Conservation (phyloP, 2,113 vertebrate genomes). For the Entelurus aequoreus region DNA sequence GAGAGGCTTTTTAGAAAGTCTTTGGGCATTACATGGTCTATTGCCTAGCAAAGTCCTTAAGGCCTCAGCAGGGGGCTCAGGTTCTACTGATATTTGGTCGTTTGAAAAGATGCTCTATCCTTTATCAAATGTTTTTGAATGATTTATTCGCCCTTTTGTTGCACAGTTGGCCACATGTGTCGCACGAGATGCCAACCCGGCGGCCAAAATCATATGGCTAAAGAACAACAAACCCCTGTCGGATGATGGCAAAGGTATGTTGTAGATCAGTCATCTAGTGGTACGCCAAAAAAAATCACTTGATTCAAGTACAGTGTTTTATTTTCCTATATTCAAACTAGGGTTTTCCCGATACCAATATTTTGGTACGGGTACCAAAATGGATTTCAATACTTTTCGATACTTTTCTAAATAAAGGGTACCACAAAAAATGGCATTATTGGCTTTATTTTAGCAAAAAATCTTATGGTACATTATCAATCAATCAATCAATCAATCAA, state of each 20-base stretch:
- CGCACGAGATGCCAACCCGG: constrained; percentile 79
- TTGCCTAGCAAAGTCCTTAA: constrained; percentile 30
- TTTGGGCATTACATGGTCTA: constrained; percentile 59
- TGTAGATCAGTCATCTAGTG: neutral
- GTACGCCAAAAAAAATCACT: no score
- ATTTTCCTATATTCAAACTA: no score
- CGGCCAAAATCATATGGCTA: constrained; percentile 83
- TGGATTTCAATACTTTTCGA: no score
- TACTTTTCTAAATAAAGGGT: no score
- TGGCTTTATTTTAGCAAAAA: no score
- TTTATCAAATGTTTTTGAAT: neutral
- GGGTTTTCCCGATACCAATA: no score
- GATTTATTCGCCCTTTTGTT: constrained; percentile 37
- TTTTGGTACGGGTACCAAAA: no score
- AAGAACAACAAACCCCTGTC: constrained; percentile 73
- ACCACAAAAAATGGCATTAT: no score
- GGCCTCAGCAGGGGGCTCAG: neutral
- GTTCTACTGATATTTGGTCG: neutral
- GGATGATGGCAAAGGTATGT: constrained; percentile 74
- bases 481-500: no score
- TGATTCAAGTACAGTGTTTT: no score
- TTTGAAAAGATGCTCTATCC: constrained; percentile 5
- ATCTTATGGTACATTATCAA: no score
- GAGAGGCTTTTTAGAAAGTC: constrained; percentile 46
- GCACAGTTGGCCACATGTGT: constrained; percentile 82